These are phyloP conservation scores for Ceyx cyanopectus DNA, from an alignment of 2,113 vertebrate species.

Conservation along the genomic window DNA sequence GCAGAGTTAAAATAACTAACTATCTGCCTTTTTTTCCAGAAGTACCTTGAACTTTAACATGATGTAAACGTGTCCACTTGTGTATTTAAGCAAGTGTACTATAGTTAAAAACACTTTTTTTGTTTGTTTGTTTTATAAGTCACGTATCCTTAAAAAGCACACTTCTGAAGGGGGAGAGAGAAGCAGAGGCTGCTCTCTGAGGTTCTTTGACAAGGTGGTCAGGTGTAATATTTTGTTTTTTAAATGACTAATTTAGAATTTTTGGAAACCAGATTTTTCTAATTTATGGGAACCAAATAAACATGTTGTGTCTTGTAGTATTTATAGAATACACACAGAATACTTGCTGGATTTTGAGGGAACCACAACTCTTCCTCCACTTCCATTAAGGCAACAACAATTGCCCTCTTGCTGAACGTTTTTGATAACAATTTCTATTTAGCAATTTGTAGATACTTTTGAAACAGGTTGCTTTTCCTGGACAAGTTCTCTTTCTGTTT, in stretches of 20 bases:
- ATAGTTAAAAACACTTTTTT: conserved; percentile 26
- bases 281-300: conserved; percentile 78
- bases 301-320: conserved; percentile 59
- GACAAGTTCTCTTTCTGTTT: conserved; percentile 14
- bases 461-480: conserved; percentile 65
- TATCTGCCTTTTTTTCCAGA: conserved; percentile 76
- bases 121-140: conserved; percentile 50
- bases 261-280: conserved; percentile 77
- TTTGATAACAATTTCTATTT: conserved; percentile 79
- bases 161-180: conserved; percentile 65
- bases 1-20: conserved; percentile 58
- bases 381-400: conserved; percentile 52
- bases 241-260: conserved; percentile 64
- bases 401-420: conserved; percentile 67
- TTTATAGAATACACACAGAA: conserved; percentile 72
- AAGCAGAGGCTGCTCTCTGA: conserved; percentile 34
- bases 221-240: conserved; percentile 67
- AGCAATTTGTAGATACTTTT: conserved; percentile 72
- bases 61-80: conserved; percentile 69
- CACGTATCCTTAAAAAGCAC: conserved; percentile 76
- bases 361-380: conserved; percentile 61
- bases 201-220: conserved; percentile 36
- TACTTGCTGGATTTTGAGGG: conserved; percentile 74
- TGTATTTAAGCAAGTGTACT: conserved; percentile 58
- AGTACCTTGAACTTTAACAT: conserved; percentile 75